Evolutionary conservation across 2,888 invertebrate species (phyloP).

Genomic region (Ctenicera cuprea): DNA sequence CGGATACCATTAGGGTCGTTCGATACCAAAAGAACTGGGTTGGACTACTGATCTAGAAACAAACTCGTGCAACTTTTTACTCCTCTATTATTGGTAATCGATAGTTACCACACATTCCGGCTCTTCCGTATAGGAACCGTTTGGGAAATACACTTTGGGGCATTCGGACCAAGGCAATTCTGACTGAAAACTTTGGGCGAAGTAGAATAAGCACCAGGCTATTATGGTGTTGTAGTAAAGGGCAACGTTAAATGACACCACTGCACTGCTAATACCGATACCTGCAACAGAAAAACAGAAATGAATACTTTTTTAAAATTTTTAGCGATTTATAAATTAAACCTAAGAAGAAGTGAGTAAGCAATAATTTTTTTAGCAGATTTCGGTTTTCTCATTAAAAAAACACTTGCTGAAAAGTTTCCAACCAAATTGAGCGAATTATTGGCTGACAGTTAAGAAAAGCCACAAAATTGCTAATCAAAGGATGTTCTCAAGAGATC

Average conservation of each 20-base stretch:
- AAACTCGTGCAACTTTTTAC: conserved; percentile 27
- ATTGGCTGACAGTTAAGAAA: too few relatives aligned
- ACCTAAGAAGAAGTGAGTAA: too few relatives aligned
- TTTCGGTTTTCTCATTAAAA: too few relatives aligned
- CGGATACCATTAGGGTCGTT: conserved; percentile 91
- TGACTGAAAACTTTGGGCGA: conserved; percentile 94
- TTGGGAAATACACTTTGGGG: conserved; percentile 87
- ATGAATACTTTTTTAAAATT: background rate
- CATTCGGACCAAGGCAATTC: conserved; percentile 95
- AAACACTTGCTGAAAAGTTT: too few relatives aligned
- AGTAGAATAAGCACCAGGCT: conserved; percentile 97
- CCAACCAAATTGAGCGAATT: too few relatives aligned
- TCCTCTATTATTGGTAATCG: conserved; percentile 23
- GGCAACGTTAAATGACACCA: conserved; percentile 97
- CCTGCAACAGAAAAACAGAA: conserved; percentile 72
- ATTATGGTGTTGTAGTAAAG: conserved; percentile 98
- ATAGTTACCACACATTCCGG: conserved; percentile 87
- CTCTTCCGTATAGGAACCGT: conserved; percentile 86
- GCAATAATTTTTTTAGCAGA: too few relatives aligned
- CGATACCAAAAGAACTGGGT: conserved; percentile 98
- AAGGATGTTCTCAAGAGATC: too few relatives aligned
- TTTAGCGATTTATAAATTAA: background rate
- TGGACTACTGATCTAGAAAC: conserved; percentile 86
- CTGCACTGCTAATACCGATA: conserved; percentile 94
- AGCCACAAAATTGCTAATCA: too few relatives aligned